Conservation (phyloP, 2,797 vertebrate genomes). For the Anableps anableps region DNA sequence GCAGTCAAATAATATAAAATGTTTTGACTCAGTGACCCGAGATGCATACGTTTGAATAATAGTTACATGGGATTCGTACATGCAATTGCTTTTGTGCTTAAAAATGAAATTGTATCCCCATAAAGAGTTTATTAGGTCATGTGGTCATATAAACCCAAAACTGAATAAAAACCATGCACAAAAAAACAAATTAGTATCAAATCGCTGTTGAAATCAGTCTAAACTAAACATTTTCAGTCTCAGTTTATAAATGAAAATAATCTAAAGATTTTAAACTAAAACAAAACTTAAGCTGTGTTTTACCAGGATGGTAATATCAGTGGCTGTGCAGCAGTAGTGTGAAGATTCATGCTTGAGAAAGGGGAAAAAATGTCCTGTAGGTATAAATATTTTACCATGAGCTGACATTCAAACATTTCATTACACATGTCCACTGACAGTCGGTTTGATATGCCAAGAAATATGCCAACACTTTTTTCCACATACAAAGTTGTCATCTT, state of each 20-base stretch:
- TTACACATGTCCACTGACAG: not conserved
- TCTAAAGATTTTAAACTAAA: not conserved
- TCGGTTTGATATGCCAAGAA: not conserved
- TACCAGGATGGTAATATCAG: not conserved
- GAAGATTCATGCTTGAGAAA: not conserved
- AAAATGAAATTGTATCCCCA: not conserved
- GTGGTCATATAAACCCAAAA: not conserved
- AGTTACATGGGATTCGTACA: not conserved
- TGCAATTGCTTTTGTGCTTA: not conserved
- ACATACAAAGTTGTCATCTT: not conserved
- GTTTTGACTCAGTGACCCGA: not conserved
- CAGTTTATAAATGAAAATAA: not conserved
- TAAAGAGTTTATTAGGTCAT: not conserved
- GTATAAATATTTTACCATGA: not conserved
- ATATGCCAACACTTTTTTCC: not conserved
- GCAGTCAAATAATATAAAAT: not conserved
- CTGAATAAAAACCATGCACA: not conserved
- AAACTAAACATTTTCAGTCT: not conserved
- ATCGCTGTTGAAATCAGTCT: not conserved
- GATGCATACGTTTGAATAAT: constrained; percentile 1
- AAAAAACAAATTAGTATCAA: not conserved
- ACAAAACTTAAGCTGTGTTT: not conserved
- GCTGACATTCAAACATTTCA: not conserved
- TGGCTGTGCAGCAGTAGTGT: not conserved
- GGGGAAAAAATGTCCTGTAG: not conserved